Conservation (phyloP, 1,140 invertebrate species). For the Cyclargus thomasi region DNA sequence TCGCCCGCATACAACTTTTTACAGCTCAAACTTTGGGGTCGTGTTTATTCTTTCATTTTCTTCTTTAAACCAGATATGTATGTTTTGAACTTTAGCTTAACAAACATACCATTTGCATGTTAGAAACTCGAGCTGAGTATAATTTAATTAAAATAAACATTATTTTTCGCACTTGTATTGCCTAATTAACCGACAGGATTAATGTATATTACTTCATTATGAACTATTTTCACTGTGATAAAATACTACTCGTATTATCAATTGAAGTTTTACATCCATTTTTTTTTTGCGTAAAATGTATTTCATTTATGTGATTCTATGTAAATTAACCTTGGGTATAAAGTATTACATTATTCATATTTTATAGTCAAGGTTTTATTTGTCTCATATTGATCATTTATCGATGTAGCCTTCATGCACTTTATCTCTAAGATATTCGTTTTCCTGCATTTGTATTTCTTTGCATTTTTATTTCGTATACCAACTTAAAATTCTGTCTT, state of each 20-base stretch:
- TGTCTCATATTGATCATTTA: not conserved
- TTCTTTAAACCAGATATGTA: slow-evolving; percentile 16
- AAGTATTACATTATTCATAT: not conserved
- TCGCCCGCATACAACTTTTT: slow-evolving; percentile 19
- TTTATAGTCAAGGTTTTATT: not conserved
- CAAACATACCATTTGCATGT: slow-evolving; percentile 22
- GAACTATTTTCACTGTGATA: too few relatives aligned
- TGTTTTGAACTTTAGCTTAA: slow-evolving; percentile 25
- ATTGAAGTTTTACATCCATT: too few relatives aligned
- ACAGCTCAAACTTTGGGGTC: slow-evolving; percentile 21
- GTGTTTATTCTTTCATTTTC: slow-evolving; percentile 25
- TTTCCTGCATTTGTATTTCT: not conserved
- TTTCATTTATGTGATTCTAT: too few relatives aligned
- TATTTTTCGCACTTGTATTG: not conserved
- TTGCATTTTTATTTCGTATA: too few relatives aligned
- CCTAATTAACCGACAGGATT: too few relatives aligned
- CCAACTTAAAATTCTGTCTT: too few relatives aligned
- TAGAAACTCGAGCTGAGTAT: slow-evolving; percentile 1
- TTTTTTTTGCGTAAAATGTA: too few relatives aligned
- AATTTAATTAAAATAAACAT: not conserved
- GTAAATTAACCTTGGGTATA: not conserved
- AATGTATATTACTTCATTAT: too few relatives aligned
- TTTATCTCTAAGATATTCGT: not conserved
- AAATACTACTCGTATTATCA: too few relatives aligned
- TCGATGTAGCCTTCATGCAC: too few relatives aligned